Percentiles rank a stretch among this genome's conserved stretches.
Evolutionary conservation across 2,797 vertebrate species (phyloP).

Genomic region (Squalus acanthias): DNA sequence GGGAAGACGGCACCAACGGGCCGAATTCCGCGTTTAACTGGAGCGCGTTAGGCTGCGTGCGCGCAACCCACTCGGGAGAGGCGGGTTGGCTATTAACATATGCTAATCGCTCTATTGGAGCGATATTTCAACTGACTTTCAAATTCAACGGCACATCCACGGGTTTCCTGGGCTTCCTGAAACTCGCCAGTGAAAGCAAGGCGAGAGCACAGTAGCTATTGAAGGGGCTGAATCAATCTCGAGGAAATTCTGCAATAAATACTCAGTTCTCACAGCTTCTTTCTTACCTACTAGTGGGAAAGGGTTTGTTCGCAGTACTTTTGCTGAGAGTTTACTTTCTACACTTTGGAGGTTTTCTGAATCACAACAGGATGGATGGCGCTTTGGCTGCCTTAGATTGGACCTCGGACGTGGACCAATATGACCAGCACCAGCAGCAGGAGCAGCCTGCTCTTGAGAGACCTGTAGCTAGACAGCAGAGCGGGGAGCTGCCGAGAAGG

Average conservation of each 20-base stretch:
- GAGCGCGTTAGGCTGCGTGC: too few species aligned
- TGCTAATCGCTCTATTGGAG: too few species aligned
- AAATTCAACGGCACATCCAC: too few species aligned
- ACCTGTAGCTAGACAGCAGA: neutral
- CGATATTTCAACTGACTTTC: too few species aligned
- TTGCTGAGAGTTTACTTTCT: neutral
- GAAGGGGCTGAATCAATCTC: neutral
- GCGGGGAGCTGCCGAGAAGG: too few species aligned
- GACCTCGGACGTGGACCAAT: too few species aligned
- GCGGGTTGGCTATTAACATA: too few species aligned
- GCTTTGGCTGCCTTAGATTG: neutral
- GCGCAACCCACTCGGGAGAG: too few species aligned
- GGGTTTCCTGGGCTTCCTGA: neutral
- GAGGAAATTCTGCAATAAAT: neutral
- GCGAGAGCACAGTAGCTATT: neutral
- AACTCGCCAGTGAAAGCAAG: neutral
- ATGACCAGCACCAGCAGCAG: neutral
- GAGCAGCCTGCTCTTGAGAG: neutral
- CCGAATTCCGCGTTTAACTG: too few species aligned
- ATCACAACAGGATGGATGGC: neutral
- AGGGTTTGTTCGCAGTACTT: neutral
- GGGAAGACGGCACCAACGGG: too few species aligned
- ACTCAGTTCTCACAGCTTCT: neutral
- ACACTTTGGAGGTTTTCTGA: neutral
- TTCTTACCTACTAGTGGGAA: neutral